Evolutionary conservation across 2,113 vertebrate genomes (phyloP).

Genomic region (Pardalotus punctatus): DNA sequence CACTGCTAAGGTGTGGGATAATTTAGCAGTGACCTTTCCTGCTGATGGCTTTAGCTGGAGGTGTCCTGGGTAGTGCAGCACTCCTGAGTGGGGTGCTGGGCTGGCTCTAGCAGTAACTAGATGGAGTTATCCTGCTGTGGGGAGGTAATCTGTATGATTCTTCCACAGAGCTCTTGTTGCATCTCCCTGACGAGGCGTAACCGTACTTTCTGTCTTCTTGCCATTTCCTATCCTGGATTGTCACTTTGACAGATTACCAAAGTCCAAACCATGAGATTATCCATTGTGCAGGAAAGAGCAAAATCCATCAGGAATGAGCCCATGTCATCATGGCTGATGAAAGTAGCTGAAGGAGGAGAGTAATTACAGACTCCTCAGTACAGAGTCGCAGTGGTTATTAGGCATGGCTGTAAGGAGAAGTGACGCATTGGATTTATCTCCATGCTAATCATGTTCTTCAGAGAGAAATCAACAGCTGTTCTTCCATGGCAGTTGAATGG

Average conservation of each 20-base stretch:
- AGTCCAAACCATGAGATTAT: slow-evolving; percentile 42
- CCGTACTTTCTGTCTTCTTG: slow-evolving; percentile 38
- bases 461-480: slow-evolving; percentile 66
- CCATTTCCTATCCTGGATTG: slow-evolving; percentile 22
- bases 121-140: not conserved
- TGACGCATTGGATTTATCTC: slow-evolving; percentile 51
- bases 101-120: not conserved
- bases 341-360: slow-evolving; percentile 37
- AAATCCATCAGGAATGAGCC: slow-evolving; percentile 44
- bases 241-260: slow-evolving; percentile 54
- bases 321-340: slow-evolving; percentile 43
- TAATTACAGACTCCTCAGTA: slow-evolving; percentile 42
- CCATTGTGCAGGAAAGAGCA: not conserved
- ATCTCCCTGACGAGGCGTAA: slow-evolving; percentile 14
- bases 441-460: slow-evolving; percentile 67
- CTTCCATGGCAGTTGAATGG: slow-evolving; percentile 62
- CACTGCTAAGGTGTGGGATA: slow-evolving; percentile 5
- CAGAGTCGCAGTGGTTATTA: slow-evolving; percentile 23
- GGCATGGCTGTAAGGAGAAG: slow-evolving; percentile 52
- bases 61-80: not conserved
- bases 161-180: slow-evolving; percentile 1
- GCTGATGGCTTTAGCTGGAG: not conserved
- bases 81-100: not conserved
- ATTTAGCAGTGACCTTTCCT: slow-evolving; percentile 46
- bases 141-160: not conserved